phyloP scores from a whole-genome alignment of 2,888 invertebrate genomes.

The Dolichopus griseipennis region DNA sequence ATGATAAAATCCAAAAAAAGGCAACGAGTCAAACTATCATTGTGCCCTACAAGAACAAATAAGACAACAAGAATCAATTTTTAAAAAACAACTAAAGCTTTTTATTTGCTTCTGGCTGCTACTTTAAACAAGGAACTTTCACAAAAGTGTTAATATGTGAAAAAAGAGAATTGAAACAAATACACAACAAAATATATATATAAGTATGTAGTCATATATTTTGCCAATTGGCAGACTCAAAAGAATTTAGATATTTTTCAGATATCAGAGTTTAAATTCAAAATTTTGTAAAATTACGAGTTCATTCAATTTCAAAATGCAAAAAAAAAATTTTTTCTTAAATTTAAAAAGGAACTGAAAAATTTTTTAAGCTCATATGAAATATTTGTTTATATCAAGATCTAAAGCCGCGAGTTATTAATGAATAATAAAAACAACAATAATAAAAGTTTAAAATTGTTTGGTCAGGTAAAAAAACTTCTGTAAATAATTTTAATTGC shows the following conservation, averaged over 20 bases:
- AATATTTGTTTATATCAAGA: neutral
- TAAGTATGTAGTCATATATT: too few relatives aligned
- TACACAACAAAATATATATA: too few relatives aligned
- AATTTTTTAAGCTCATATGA: too few relatives aligned
- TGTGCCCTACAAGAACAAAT: neutral
- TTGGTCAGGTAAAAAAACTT: constrained; percentile 7
- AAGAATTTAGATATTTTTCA: too few relatives aligned
- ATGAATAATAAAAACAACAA: neutral
- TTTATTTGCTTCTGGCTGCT: neutral
- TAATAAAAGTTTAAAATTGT: neutral
- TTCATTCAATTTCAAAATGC: too few relatives aligned
- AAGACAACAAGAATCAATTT: neutral
- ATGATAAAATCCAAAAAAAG: too few relatives aligned
- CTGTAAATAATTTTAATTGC: constrained; percentile 15
- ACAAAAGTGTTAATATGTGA: neutral
- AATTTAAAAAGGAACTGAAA: too few relatives aligned
- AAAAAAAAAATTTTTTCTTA: too few relatives aligned
- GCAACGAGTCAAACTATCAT: too few relatives aligned
- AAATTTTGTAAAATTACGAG: too few relatives aligned
- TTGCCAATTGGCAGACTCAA: too few relatives aligned
- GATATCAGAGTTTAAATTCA: too few relatives aligned
- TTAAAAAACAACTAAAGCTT: neutral
- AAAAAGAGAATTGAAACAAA: neutral
- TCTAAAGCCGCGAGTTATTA: neutral
- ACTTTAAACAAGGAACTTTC: neutral